A percentile compares a stretch with the other conserved stretches of the same genome.
These are phyloP conservation scores for Himalopsyche kuldschensis DNA, from an alignment of 2,888 invertebrate species.

Conservation along the genomic window DNA sequence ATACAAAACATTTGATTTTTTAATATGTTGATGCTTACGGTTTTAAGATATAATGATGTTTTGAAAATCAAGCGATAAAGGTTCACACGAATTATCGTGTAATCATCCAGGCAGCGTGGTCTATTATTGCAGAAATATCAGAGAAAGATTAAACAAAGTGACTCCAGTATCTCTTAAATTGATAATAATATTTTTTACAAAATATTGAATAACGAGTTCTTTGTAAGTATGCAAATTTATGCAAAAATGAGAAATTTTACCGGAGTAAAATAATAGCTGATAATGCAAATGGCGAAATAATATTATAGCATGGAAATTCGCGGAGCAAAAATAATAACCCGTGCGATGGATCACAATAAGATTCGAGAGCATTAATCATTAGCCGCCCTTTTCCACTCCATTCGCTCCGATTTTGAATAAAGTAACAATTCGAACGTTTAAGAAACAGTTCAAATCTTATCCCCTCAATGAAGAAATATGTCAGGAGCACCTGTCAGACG, in stretches of 20 bases:
- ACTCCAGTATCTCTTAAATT: too few relatives aligned
- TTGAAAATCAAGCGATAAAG: too few relatives aligned
- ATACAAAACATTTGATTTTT: too few relatives aligned
- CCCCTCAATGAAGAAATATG: constrained; percentile 11
- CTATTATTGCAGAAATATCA: too few relatives aligned
- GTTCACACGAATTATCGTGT: too few relatives aligned
- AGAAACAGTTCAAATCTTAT: constrained; percentile 6
- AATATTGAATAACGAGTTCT: too few relatives aligned
- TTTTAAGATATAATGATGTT: too few relatives aligned
- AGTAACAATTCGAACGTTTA: neutral
- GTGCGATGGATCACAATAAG: neutral
- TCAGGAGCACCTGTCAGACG: constrained; percentile 19
- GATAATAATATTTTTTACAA: too few relatives aligned
- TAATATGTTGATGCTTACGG: too few relatives aligned
- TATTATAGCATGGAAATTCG: neutral
- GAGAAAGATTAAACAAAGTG: too few relatives aligned
- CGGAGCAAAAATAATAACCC: neutral
- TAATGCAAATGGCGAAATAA: neutral
- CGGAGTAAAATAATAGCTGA: neutral
- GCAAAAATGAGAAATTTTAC: neutral
- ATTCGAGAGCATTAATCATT: neutral
- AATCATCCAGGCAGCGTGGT: too few relatives aligned
- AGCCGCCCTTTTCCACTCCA: neutral
- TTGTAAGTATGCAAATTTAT: neutral
- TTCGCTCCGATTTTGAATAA: neutral